phyloP scores from a whole-genome alignment of 2,113 vertebrate genomes.

The Empidonax traillii region DNA sequence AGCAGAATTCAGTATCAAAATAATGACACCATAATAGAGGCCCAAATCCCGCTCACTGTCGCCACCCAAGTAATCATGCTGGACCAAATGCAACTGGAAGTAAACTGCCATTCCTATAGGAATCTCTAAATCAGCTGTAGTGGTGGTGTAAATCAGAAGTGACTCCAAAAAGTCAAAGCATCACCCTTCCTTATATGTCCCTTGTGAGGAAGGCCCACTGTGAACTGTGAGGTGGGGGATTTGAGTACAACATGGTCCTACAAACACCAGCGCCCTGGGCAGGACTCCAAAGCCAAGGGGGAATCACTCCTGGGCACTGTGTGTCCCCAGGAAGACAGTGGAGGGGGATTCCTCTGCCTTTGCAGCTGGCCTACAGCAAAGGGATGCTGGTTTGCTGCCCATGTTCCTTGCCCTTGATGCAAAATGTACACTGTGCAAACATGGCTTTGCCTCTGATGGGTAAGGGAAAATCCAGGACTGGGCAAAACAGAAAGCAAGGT shows the following conservation, averaged over 20 bases:
- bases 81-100: neutral
- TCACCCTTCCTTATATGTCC: neutral
- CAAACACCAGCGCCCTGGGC: rapidly evolving
- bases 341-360: neutral
- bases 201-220: rapidly evolving
- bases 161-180: neutral
- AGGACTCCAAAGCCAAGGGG: neutral
- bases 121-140: neutral
- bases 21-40: neutral
- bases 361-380: neutral
- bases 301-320: neutral
- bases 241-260: neutral
- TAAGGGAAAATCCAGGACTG: neutral
- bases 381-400: neutral
- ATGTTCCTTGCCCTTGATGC: neutral
- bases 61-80: neutral
- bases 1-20: neutral
- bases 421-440: neutral
- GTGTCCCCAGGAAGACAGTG: neutral
- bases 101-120: neutral
- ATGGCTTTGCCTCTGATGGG: neutral
- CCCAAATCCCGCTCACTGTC: neutral
- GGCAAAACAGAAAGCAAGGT: neutral
- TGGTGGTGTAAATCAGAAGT: neutral
- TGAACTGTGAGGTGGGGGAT: neutral